Evolutionary conservation across 2,888 invertebrate species (phyloP).

Genomic region (Cantharis lateralis): DNA sequence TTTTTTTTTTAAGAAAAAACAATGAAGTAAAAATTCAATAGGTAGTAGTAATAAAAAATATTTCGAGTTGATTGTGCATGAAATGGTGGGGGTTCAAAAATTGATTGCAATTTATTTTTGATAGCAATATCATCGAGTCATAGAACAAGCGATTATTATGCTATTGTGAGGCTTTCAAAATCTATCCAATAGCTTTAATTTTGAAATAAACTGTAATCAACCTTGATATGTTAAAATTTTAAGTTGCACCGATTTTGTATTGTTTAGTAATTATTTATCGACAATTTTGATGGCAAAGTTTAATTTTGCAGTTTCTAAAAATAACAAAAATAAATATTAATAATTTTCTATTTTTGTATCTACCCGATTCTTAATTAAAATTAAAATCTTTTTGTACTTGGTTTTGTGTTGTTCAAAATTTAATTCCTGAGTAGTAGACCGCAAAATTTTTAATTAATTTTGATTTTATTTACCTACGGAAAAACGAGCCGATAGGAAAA

Average conservation of each 20-base stretch:
- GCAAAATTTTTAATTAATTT: background rate
- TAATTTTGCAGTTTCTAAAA: background rate
- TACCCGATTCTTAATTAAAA: background rate
- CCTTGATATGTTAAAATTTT: constrained; percentile 32
- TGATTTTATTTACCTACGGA: background rate
- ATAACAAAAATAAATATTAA: background rate
- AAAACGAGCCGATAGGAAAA: background rate
- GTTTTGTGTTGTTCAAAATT: background rate
- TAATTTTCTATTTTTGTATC: background rate
- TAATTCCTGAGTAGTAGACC: background rate
- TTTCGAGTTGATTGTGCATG: constrained; percentile 34
- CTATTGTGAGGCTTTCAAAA: constrained; percentile 33
- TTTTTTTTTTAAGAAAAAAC: background rate
- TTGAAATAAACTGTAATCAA: constrained; percentile 36
- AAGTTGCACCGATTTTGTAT: background rate
- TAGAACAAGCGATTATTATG: constrained; percentile 34
- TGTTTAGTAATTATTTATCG: background rate
- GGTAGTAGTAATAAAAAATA: constrained; percentile 29
- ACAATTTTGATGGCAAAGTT: background rate
- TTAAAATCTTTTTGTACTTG: background rate
- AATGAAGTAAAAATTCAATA: background rate
- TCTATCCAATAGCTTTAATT: constrained; percentile 35
- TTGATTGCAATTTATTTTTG: constrained; percentile 44
- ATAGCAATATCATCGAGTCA: constrained; percentile 41
- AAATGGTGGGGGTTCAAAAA: constrained; percentile 34